These are phyloP conservation scores for Thecocarcelia acutangulata DNA, from an alignment of 2,888 invertebrate genomes.

Conservation along the genomic window DNA sequence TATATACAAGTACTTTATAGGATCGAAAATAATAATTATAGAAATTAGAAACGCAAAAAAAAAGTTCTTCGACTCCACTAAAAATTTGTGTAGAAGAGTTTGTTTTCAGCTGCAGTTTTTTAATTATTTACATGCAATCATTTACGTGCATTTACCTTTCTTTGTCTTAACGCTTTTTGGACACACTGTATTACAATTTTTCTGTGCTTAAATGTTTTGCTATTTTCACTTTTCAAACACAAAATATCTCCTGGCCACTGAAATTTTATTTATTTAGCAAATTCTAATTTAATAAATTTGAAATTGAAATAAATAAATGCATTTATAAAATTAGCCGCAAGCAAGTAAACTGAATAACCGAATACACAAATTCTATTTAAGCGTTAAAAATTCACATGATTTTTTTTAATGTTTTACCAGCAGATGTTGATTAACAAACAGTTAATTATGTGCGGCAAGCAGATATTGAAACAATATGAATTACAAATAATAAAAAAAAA, in stretches of 20 bases:
- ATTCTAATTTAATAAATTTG: constrained; percentile 16
- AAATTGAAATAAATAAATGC: constrained; percentile 10
- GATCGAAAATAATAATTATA: too few relatives aligned
- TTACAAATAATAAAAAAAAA: neutral
- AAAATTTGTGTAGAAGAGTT: too few relatives aligned
- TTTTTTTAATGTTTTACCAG: neutral
- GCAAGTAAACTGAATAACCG: constrained; percentile 14
- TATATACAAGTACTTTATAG: too few relatives aligned
- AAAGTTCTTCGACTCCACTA: too few relatives aligned
- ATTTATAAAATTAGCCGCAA: constrained; percentile 30
- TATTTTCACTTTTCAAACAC: neutral
- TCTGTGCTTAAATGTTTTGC: neutral
- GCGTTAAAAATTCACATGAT: too few relatives aligned
- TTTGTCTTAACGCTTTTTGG: neutral
- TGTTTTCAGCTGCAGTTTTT: too few relatives aligned
- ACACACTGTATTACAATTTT: neutral
- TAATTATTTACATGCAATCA: too few relatives aligned
- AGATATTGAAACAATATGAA: neutral
- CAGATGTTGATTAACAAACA: neutral
- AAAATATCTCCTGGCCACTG: constrained; percentile 1
- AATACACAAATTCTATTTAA: neutral
- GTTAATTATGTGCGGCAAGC: neutral
- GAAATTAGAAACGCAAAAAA: too few relatives aligned
- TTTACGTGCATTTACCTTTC: neutral
- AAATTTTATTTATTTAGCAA: constrained; percentile 31